Evolutionary conservation across 2,888 invertebrate genomes (phyloP).

Genomic region (Pheosia tremula): DNA sequence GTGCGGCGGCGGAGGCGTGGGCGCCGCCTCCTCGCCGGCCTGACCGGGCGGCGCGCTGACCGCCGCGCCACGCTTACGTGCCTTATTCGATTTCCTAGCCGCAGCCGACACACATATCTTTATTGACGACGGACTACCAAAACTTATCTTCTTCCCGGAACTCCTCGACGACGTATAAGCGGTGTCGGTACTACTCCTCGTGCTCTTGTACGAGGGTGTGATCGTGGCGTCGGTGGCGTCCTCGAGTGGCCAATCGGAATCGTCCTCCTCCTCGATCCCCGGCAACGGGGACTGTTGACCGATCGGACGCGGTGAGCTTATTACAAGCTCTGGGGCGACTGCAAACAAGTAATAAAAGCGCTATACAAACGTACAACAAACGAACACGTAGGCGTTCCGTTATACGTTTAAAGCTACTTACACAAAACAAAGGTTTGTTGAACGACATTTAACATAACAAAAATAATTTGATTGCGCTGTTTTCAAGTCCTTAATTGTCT

Average conservation of each 20-base stretch:
- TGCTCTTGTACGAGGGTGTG: conserved; percentile 81
- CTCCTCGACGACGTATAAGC: conserved; percentile 78
- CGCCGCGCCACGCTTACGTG: conserved; percentile 78
- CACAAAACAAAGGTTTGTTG: conserved; percentile 47
- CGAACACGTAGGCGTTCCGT: conserved; percentile 17
- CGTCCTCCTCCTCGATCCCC: conserved; percentile 93
- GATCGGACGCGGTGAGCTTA: conserved; percentile 83
- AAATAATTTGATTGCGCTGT: conserved; percentile 36
- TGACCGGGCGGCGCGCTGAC: conserved; percentile 58
- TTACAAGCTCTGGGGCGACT: conserved; percentile 81
- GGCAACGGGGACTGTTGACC: conserved; percentile 90
- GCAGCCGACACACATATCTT: conserved; percentile 84
- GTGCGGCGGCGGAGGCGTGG: conserved; percentile 63
- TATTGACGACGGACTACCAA: conserved; percentile 85
- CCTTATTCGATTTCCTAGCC: conserved; percentile 79
- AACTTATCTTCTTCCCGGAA: conserved; percentile 80
- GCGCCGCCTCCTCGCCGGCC: conserved; percentile 65
- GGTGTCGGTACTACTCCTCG: conserved; percentile 79
- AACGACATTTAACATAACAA: conserved; percentile 44
- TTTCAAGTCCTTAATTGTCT: conserved; percentile 40
- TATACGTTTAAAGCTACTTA: conserved; percentile 28
- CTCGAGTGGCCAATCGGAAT: conserved; percentile 85
- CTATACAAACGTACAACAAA: conserved; percentile 45
- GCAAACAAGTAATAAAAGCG: conserved; percentile 69
- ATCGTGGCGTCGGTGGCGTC: conserved; percentile 80